These are phyloP conservation scores for Drosophila bocqueti DNA, from an alignment of 1,140 invertebrate genomes.

Conservation along the genomic window DNA sequence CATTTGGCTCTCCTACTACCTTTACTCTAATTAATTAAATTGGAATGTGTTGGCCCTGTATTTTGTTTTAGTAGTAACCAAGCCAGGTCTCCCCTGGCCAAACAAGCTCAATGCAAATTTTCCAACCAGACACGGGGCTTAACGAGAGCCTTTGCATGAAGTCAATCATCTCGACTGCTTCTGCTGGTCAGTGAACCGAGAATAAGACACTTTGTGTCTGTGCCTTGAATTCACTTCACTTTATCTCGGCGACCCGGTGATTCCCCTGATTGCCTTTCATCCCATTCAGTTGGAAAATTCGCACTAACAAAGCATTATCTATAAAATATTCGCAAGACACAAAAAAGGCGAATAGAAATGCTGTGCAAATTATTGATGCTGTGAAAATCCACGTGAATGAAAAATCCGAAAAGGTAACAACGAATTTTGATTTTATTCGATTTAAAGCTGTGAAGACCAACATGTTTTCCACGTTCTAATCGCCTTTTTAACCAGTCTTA, in stretches of 20 bases:
- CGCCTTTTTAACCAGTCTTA: not conserved
- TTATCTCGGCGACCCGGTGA: conserved; percentile 13
- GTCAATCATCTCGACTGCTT: conserved; percentile 31
- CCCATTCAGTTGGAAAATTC: conserved; percentile 35
- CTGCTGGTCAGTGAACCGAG: conserved; percentile 39
- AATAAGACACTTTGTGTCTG: conserved; percentile 34
- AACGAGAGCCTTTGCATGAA: conserved; percentile 46
- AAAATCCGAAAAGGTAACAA: not conserved
- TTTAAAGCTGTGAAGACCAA: not conserved
- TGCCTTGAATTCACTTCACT: conserved; percentile 8
- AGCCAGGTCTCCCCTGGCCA: conserved; percentile 3
- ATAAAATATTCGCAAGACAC: conserved; percentile 6
- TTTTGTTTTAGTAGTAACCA: conserved; percentile 8
- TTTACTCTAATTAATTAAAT: conserved; percentile 53
- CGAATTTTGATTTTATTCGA: not conserved
- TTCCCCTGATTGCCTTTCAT: conserved; percentile 47
- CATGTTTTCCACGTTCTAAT: not conserved
- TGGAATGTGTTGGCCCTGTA: conserved; percentile 14
- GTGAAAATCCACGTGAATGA: not conserved
- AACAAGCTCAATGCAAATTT: conserved; percentile 40
- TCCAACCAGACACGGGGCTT: conserved; percentile 31
- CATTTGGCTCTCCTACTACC: not conserved
- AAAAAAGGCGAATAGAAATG: not conserved
- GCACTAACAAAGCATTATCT: conserved; percentile 26
- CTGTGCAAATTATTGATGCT: conserved; percentile 9